phyloP scores from a whole-genome alignment of 2,888 invertebrate species.

The Drosophila multiciliata region DNA sequence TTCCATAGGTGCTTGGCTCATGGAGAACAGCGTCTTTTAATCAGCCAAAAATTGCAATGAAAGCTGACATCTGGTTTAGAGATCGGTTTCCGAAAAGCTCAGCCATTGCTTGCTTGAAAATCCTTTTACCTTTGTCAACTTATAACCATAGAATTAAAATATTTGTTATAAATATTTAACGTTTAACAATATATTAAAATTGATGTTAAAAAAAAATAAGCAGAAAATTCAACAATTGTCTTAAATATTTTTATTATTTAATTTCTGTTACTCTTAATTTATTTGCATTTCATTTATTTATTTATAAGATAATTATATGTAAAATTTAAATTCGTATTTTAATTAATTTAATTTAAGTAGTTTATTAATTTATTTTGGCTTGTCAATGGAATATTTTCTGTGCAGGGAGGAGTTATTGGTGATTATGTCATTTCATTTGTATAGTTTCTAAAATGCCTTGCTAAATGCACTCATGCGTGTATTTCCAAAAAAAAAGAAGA shows the following conservation, averaged over 20 bases:
- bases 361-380: background rate
- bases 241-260: background rate
- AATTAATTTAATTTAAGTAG: background rate
- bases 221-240: background rate
- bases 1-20: conserved; percentile 29
- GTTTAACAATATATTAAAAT: background rate
- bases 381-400: background rate
- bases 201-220: too few species aligned
- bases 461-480: conserved; percentile 22
- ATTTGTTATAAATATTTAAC: background rate
- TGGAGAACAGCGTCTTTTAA: conserved; percentile 67
- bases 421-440: background rate
- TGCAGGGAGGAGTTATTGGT: background rate
- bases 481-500: background rate
- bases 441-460: conserved; percentile 8
- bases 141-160: background rate
- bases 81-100: conserved; percentile 8
- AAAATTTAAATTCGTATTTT: background rate
- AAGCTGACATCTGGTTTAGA: conserved; percentile 52
- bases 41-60: conserved; percentile 65
- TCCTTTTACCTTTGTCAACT: background rate
- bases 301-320: background rate
- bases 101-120: background rate
- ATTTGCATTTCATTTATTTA: background rate
- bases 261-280: background rate